Evolutionary conservation across 2,888 invertebrate genomes (phyloP).

Genomic region (Neelides folsomi): DNA sequence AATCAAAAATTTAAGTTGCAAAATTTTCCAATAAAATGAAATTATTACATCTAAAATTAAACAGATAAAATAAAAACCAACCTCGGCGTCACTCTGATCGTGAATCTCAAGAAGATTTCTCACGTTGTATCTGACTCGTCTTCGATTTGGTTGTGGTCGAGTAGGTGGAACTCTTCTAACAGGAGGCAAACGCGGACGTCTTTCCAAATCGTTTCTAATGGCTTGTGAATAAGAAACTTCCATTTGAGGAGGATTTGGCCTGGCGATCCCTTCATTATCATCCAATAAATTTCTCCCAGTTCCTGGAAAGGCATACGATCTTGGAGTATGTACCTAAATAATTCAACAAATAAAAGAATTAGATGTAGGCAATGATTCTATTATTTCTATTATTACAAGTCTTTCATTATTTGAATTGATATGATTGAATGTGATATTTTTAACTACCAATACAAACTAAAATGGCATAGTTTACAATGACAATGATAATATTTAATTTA

Average conservation of each 20-base stretch:
- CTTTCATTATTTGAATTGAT: too few species aligned
- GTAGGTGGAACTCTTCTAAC: neutral
- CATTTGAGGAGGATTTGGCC: constrained; percentile 31
- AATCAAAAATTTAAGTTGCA: too few species aligned
- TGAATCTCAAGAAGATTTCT: constrained; percentile 19
- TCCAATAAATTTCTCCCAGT: constrained; percentile 6
- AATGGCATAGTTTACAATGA: too few species aligned
- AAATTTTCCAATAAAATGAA: too few species aligned
- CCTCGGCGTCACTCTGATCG: constrained; percentile 24
- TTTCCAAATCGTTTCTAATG: neutral
- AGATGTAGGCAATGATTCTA: too few species aligned
- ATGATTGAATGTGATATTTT: too few species aligned
- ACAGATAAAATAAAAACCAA: constrained; percentile 7
- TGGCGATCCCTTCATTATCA: constrained; percentile 25
- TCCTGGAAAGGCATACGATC: neutral
- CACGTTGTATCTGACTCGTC: constrained; percentile 19
- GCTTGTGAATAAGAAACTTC: constrained; percentile 28
- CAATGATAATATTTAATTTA: too few species aligned
- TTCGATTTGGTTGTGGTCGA: constrained; percentile 1
- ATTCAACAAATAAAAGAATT: too few species aligned
- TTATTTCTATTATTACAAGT: too few species aligned
- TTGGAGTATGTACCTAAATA: too few species aligned
- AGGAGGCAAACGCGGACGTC: neutral
- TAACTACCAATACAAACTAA: too few species aligned
- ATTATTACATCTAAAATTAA: too few species aligned